Conservation (phyloP, 2,113 vertebrate genomes). For the Platysternon megacephalum region DNA sequence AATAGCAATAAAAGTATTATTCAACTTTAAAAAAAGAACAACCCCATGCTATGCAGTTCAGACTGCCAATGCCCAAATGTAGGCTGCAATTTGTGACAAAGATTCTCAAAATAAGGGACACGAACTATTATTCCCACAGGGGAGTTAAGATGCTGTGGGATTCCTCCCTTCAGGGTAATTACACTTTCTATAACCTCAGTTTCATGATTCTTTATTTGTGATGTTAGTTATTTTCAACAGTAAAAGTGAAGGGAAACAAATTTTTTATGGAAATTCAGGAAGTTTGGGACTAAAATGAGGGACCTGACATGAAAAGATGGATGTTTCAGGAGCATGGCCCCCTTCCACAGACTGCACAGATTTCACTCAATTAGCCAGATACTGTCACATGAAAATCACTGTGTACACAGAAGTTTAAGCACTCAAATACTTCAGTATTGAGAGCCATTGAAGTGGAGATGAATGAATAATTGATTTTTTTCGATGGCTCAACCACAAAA, state of each 20-base stretch:
- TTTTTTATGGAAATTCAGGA: not conserved
- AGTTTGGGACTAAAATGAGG: not conserved
- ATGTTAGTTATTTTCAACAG: not conserved
- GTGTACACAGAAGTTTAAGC: not conserved
- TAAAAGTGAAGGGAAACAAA: not conserved
- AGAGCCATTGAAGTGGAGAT: not conserved
- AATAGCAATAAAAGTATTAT: not conserved
- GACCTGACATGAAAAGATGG: not conserved
- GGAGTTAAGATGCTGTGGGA: not conserved
- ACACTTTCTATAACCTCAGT: not conserved
- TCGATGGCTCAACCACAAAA: not conserved
- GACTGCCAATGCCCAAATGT: not conserved
- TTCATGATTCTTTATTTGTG: not conserved
- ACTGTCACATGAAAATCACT: not conserved
- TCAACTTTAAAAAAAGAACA: not conserved
- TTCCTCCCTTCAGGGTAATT: not conserved
- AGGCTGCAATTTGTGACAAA: not conserved
- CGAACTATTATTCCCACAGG: not conserved
- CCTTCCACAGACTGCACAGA: not conserved
- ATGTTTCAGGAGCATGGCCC: not conserved
- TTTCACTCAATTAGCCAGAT: not conserved
- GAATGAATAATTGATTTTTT: not conserved
- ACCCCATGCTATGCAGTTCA: not conserved
- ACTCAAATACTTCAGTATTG: not conserved
- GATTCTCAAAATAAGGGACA: not conserved